A percentile compares a stretch with the other conserved stretches of the same genome.
These are phyloP conservation scores for Drosophila ochracea DNA, from an alignment of 2,888 invertebrate species.

Conservation along the genomic window DNA sequence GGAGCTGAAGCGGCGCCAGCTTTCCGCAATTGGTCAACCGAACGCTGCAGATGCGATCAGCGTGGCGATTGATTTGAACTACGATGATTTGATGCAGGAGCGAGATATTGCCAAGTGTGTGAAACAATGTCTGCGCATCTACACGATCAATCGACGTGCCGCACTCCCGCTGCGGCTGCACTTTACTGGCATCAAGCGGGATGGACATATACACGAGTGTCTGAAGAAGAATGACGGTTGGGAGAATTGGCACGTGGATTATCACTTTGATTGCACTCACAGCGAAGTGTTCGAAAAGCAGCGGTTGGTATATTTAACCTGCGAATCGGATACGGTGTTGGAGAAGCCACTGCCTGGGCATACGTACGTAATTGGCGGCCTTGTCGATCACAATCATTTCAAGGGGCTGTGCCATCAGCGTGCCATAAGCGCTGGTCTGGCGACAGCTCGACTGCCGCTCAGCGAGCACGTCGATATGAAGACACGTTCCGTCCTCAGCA, in stretches of 20 bases:
- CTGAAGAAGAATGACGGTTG: constrained; percentile 94
- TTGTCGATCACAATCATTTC: constrained; percentile 98
- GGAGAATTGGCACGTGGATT: constrained; percentile 96
- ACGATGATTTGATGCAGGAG: constrained; percentile 95
- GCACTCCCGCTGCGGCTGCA: constrained; percentile 92
- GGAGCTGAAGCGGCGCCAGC: constrained; percentile 87
- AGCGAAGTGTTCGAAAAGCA: constrained; percentile 90
- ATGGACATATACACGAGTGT: constrained; percentile 90
- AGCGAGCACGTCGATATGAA: constrained; percentile 96
- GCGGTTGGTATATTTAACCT: constrained; percentile 94
- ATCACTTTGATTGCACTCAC: constrained; percentile 89
- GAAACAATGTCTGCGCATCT: constrained; percentile 95
- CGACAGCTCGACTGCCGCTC: constrained; percentile 94
- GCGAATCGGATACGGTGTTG: constrained; percentile 96
- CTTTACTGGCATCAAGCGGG: constrained; percentile 90
- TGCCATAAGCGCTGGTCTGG: constrained; percentile 91
- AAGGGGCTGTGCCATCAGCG: constrained; percentile 95
- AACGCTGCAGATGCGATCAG: constrained; percentile 38
- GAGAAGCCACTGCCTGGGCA: constrained; percentile 90
- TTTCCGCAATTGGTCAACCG: constrained; percentile 83
- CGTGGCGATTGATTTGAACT: constrained; percentile 95
- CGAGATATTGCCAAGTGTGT: constrained; percentile 95
- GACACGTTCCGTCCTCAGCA: constrained; percentile 96
- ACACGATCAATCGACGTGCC: constrained; percentile 94
- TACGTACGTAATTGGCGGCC: constrained; percentile 97